Evolutionary conservation across 2,113 vertebrate genomes (phyloP), one percentile per base, ranked within the genome.

Genomic region (Bos indicus): DNA sequence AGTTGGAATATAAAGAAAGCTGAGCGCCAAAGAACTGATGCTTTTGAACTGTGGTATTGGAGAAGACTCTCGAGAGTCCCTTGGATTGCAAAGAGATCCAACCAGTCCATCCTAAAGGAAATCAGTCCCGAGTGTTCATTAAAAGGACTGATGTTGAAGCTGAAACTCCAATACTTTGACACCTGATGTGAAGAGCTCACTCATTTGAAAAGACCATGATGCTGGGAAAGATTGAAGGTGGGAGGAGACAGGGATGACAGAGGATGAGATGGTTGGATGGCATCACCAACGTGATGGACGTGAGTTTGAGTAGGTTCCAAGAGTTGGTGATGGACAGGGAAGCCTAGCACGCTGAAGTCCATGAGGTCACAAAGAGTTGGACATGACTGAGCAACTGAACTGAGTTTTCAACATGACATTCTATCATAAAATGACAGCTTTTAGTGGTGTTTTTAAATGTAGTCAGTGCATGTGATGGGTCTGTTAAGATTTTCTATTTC

Each of bases 271-370:
- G 5, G 67, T 71, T 71, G 19, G 67, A 71, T 71, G n/a, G 14
- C 19, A 11, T 71, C 10, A 1, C n/a, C 19, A 36, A 71, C 0
- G 1, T 36, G 19, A 71, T 40, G 19, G 19, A 19, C 1, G 0
- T 71, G 17, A 71, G n/a, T 71, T 71, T 71, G 19, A 40, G 67
- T 40, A 71, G 5, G 19, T 36, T 40, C 19, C 0, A 0, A 36
- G 67, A 23, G n/a, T 23, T 71, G 19, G 19, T 36, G 10, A 40
- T 40, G 19, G 28, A 23, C 11, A 71, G n/a, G n/a, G 19, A 71
- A 71, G 67, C n/a, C 67, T 71, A 10, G 67, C 19, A 23, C 23
- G 67, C n/a, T 40, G 19, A n/a, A 71, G 19, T 71, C 67, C 19
- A 23, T 3, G 19, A 19, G 67, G n/a, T 40, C 4, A 0, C 67